A percentile compares a stretch with the other conserved stretches of the same genome.
These are phyloP conservation scores for Rhabdomys dilectus DNA, from an alignment of 2,113 vertebrate genomes.

Conservation along the genomic window DNA sequence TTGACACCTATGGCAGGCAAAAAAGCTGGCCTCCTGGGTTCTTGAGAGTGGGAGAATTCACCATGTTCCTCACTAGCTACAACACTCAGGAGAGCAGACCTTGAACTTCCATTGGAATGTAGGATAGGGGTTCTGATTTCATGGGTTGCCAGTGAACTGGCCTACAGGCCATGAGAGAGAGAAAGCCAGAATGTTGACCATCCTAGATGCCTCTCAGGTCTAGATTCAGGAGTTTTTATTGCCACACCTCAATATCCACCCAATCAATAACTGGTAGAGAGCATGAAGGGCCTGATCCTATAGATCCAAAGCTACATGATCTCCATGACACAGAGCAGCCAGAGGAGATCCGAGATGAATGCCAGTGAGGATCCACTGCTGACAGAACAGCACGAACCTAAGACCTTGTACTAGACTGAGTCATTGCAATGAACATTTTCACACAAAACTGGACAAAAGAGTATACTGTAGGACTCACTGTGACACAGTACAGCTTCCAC, in stretches of 20 bases:
- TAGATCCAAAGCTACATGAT: neutral
- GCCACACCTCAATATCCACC: too few relatives aligned
- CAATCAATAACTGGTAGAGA: neutral
- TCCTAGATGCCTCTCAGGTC: neutral
- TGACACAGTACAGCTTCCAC: too few relatives aligned
- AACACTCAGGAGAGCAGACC: neutral
- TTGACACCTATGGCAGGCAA: neutral
- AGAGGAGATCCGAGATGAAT: neutral
- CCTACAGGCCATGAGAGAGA: neutral
- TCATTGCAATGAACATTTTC: neutral
- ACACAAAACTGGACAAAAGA: neutral
- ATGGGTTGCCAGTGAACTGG: neutral
- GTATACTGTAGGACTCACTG: neutral
- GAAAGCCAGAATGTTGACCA: neutral
- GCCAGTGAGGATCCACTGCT: neutral
- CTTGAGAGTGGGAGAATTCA: neutral
- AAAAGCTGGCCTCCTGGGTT: neutral
- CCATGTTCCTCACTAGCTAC: neutral
- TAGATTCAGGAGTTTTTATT: neutral
- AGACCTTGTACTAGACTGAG: neutral
- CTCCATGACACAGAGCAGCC: neutral
- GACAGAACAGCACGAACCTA: neutral
- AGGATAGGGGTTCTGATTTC: neutral
- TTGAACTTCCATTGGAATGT: neutral
- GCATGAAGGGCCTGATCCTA: neutral